phyloP scores from a whole-genome alignment of 2,113 vertebrate genomes.

The Leptobrachium leishanense region DNA sequence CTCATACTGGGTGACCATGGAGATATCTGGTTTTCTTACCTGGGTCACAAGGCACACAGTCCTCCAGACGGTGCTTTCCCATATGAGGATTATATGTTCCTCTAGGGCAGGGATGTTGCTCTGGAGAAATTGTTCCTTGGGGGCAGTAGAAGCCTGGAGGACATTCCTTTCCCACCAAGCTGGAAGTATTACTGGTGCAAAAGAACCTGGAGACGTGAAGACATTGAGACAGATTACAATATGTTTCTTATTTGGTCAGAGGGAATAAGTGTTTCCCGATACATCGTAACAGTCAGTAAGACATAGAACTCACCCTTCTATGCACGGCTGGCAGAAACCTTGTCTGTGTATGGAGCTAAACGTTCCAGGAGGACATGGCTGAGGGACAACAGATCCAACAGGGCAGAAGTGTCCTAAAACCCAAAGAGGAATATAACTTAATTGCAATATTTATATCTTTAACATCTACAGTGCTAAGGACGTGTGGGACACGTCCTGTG shows the following conservation, averaged over 20 bases:
- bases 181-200: slow-evolving; percentile 73
- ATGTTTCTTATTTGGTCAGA: too few relatives aligned
- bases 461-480: neutral
- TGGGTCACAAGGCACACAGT: slow-evolving; percentile 81
- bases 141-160: slow-evolving; percentile 83
- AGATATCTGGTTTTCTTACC: slow-evolving; percentile 62
- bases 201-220: slow-evolving; percentile 71
- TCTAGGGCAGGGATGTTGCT: slow-evolving; percentile 81
- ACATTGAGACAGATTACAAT: neutral
- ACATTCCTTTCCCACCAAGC: slow-evolving; percentile 67
- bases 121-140: slow-evolving; percentile 65
- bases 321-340: slow-evolving; percentile 75
- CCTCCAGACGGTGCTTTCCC: slow-evolving; percentile 61
- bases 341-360: slow-evolving; percentile 68
- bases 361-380: slow-evolving; percentile 76
- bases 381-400: slow-evolving; percentile 68
- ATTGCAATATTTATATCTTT: neutral
- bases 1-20: too few relatives aligned
- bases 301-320: slow-evolving; percentile 73
- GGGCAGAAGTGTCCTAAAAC: slow-evolving; percentile 84
- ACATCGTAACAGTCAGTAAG: neutral
- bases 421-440: neutral
- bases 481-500: too few relatives aligned
- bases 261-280: too few relatives aligned
- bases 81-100: slow-evolving; percentile 76